Base-by-base conservation (phyloP, 1,140 invertebrate species). In the Sarcophaga bullata region DNA sequence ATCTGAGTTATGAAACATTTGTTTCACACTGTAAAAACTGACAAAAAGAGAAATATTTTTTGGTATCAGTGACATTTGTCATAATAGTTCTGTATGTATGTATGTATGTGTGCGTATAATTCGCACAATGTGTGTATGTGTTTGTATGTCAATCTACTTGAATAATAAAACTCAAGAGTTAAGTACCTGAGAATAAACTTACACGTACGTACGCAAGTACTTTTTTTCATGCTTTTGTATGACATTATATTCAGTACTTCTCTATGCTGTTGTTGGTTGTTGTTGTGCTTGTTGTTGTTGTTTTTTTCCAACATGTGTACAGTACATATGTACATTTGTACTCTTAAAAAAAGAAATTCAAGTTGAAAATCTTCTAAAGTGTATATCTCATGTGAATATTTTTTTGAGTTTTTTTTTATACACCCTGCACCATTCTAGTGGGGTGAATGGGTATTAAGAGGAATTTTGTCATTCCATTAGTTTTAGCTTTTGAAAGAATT, bases 351-450 rank as follows among this genome's bases (percentile, higher is more conserved):
- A 52, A n/a, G n/a, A n/a, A 10, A 10, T 68, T 68, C n/a, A 68
- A 68, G 62, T 68, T 68, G 62, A 68, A 68, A 68, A 68, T 68
- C 17, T 68, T 68, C 15, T 68, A 68, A 68, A 68, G 62, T 68
- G 62, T 68, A 68, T 19, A 68, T 68, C 17, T 68, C 62, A 68
- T 68, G 17, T 68, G 62, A 58, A 58, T 68, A 25, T 68, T 68
- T 68, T 68, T 19, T 25, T 19, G 62, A 19, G 0, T 19, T 68
- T 68, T 37, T n/a, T 68, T 68, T 25, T 37, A 37, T 2, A 37
- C 25, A 37, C 25, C 25, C 25, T 37, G 25, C 25, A 37, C 25
- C 25, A 37, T 37, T 37, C 25, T 4, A 37, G 25, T 37, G 25
- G 25, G 1, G 25, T 37, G 25, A 37, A 37, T 37, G 25, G 25